Conservation (phyloP, 2,113 vertebrate genomes). For the Gavia stellata region DNA sequence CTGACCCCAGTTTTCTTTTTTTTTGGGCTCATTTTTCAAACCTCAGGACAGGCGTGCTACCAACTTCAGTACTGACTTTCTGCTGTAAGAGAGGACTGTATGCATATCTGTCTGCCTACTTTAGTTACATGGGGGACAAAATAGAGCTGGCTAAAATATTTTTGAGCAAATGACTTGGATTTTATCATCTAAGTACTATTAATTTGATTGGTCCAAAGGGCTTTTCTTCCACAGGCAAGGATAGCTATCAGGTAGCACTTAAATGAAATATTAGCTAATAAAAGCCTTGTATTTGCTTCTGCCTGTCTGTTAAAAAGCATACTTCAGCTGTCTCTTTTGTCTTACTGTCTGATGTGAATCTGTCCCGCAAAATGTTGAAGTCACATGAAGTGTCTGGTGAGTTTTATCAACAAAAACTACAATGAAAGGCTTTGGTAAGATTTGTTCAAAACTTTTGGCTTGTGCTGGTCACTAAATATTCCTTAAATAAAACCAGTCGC, state of each 20-base stretch:
- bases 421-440: not conserved
- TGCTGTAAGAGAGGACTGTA: not conserved
- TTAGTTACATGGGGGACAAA: not conserved
- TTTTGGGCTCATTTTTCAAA: not conserved
- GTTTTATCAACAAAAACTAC: not conserved
- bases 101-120: not conserved
- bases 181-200: not conserved
- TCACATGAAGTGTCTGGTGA: not conserved
- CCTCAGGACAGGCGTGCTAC: not conserved
- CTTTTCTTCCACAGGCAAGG: not conserved
- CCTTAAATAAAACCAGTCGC: not conserved
- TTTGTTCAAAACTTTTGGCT: not conserved
- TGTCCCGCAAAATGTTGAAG: not conserved
- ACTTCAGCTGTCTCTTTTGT: not conserved
- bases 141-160: not conserved
- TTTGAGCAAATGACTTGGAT: not conserved
- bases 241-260: not conserved
- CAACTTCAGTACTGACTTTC: not conserved
- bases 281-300: constrained; percentile 25
- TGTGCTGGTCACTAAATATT: not conserved
- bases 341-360: not conserved
- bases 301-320: not conserved
- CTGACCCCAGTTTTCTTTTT: not conserved
- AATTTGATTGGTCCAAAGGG: not conserved
- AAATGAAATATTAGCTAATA: constrained; percentile 3